Conservation (phyloP, 2,113 vertebrate species). For the Lates calcarifer region DNA sequence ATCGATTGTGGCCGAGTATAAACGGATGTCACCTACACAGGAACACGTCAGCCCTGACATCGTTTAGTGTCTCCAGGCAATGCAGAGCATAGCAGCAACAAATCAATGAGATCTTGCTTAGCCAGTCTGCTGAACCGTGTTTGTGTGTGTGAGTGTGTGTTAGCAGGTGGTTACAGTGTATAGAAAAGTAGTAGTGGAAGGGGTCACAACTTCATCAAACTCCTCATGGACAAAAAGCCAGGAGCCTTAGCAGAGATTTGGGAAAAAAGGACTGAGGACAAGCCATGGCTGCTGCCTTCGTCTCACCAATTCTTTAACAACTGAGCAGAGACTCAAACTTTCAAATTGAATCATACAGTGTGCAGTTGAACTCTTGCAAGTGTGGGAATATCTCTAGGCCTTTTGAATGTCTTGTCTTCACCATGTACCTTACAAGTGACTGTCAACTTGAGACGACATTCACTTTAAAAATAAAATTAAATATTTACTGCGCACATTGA, state of each 20-base stretch:
- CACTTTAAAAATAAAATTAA: slow-evolving; percentile 31
- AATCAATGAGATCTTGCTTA: slow-evolving; percentile 52
- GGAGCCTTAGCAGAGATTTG: neutral
- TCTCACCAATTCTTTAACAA: slow-evolving; percentile 16
- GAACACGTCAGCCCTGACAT: slow-evolving; percentile 55
- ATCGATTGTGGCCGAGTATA: slow-evolving; percentile 52
- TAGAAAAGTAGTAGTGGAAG: neutral
- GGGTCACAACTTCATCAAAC: neutral
- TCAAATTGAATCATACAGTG: slow-evolving; percentile 23
- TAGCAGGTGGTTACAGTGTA: slow-evolving; percentile 31
- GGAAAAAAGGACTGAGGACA: neutral
- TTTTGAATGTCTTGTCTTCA: slow-evolving; percentile 34
- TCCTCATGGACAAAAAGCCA: neutral
- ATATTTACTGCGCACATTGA: slow-evolving; percentile 31
- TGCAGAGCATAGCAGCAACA: slow-evolving; percentile 45
- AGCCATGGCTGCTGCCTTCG: neutral
- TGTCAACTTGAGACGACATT: slow-evolving; percentile 32
- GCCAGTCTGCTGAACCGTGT: slow-evolving; percentile 19
- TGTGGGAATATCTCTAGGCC: slow-evolving; percentile 13
- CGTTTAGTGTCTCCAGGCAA: slow-evolving; percentile 63
- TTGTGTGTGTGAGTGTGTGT: slow-evolving; percentile 13
- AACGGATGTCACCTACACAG: slow-evolving; percentile 63
- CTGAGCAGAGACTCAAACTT: slow-evolving; percentile 7
- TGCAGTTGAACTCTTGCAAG: slow-evolving; percentile 11
- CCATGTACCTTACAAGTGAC: slow-evolving; percentile 17